Evolutionary conservation across 2,888 invertebrate species (phyloP).

Genomic region (Neoascia interrupta): DNA sequence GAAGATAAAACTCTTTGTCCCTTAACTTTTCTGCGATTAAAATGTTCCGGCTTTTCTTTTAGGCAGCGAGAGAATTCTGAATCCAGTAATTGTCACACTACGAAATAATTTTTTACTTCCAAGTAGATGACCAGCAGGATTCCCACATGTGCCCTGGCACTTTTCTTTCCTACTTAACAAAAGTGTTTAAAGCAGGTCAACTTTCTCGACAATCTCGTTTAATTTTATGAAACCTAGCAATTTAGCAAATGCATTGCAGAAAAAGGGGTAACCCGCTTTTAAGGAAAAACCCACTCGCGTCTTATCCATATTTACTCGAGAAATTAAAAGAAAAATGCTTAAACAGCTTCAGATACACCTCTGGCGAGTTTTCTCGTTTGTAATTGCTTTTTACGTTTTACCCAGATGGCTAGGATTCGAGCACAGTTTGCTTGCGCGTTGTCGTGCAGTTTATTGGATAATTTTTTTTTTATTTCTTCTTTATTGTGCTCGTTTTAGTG

Average conservation of each 20-base stretch:
- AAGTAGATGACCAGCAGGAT: too few species aligned
- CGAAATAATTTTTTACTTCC: too few species aligned
- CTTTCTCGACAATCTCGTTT: neutral
- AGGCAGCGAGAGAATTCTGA: too few species aligned
- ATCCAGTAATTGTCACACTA: too few species aligned
- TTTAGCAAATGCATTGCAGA: neutral
- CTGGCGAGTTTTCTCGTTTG: conserved; percentile 40
- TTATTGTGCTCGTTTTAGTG: conserved; percentile 48
- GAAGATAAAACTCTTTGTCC: too few species aligned
- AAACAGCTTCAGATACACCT: too few species aligned
- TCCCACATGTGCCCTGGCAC: too few species aligned
- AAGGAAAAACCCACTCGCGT: conserved; percentile 48
- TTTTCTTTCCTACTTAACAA: too few species aligned
- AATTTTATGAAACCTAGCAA: neutral
- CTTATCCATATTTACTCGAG: conserved; percentile 27
- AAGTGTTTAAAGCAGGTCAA: too few species aligned
- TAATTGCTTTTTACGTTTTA: conserved; percentile 56
- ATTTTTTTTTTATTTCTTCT: conserved; percentile 37
- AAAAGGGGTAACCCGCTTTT: neutral
- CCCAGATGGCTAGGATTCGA: conserved; percentile 51
- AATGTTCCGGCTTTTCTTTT: too few species aligned
- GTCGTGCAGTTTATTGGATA: conserved; percentile 7
- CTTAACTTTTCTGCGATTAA: too few species aligned
- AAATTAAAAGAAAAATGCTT: conserved; percentile 17
- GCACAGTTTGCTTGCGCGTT: too few species aligned